Evolutionary conservation across 64 coral and sea anemone species (phyloP).

Genomic region (Actinia equina): DNA sequence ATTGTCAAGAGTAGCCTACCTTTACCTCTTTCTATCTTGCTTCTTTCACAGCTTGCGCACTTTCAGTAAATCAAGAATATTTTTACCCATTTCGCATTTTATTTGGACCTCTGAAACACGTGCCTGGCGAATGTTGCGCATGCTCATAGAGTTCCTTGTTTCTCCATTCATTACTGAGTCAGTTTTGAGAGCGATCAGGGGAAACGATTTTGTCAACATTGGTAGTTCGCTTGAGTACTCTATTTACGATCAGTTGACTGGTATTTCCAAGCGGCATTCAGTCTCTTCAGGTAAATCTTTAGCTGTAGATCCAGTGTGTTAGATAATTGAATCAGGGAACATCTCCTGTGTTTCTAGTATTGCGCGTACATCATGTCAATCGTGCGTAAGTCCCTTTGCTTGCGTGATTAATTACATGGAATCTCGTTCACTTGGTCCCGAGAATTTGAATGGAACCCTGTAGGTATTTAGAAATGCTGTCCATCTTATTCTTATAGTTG

Average conservation of each 20-base stretch:
- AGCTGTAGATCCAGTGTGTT: not conserved
- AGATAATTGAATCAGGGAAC: not conserved
- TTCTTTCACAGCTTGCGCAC: not conserved
- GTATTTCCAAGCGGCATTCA: not conserved
- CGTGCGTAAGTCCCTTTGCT: constrained; percentile 13
- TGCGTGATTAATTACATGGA: constrained; percentile 21
- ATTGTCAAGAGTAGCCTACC: not conserved
- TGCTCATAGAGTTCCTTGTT: not conserved
- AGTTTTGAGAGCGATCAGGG: constrained; percentile 13
- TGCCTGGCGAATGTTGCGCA: constrained; percentile 1
- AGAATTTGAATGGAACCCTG: not conserved
- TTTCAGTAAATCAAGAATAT: not conserved
- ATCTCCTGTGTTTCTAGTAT: not conserved
- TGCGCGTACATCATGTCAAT: constrained; percentile 19
- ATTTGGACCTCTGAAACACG: not conserved
- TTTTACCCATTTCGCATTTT: not conserved
- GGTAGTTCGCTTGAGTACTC: constrained; percentile 16
- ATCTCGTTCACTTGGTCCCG: not conserved
- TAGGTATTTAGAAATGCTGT: not conserved
- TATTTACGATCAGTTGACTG: not conserved
- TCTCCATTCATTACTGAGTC: constrained; percentile 28
- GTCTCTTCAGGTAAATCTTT: not conserved
- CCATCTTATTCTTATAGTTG: not conserved
- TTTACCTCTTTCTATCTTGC: not conserved
- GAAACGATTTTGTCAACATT: constrained; percentile 30